Conservation (phyloP, 2,113 vertebrate genomes). For the Hemichromis elongatus region DNA sequence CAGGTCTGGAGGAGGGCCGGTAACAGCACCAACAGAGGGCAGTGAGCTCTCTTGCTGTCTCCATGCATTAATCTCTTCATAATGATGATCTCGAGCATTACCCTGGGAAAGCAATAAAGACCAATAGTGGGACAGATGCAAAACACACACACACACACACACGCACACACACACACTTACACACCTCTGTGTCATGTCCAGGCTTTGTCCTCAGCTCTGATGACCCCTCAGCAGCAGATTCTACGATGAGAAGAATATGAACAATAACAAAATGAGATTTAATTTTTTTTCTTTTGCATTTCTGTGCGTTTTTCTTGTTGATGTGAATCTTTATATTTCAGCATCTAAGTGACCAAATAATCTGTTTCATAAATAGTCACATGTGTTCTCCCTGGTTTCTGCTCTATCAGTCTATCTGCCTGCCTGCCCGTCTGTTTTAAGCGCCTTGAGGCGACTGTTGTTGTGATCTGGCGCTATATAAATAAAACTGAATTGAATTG, state of each 20-base stretch:
- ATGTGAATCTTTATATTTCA: too few relatives aligned
- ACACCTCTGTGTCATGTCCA: constrained; percentile 6
- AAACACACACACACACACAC: neutral
- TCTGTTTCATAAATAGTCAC: too few relatives aligned
- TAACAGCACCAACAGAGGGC: neutral
- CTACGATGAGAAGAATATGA: neutral
- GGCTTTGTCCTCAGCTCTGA: neutral
- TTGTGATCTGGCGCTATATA: too few relatives aligned
- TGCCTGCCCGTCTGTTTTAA: too few relatives aligned
- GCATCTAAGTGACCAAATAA: too few relatives aligned
- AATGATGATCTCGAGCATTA: neutral
- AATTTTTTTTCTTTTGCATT: neutral
- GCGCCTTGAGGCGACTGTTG: too few relatives aligned
- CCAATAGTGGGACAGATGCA: neutral
- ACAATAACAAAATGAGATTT: neutral
- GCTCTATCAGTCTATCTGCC: neutral
- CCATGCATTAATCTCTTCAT: constrained; percentile 4
- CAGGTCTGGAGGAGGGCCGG: neutral
- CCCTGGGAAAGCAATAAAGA: neutral
- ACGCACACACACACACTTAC: neutral
- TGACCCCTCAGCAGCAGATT: neutral
- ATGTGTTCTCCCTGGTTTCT: neutral
- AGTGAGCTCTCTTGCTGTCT: neutral
- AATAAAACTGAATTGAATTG: too few relatives aligned
- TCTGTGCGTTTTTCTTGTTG: too few relatives aligned